phyloP scores from a whole-genome alignment of 2,888 invertebrate species.

The Drosophila subquinaria region DNA sequence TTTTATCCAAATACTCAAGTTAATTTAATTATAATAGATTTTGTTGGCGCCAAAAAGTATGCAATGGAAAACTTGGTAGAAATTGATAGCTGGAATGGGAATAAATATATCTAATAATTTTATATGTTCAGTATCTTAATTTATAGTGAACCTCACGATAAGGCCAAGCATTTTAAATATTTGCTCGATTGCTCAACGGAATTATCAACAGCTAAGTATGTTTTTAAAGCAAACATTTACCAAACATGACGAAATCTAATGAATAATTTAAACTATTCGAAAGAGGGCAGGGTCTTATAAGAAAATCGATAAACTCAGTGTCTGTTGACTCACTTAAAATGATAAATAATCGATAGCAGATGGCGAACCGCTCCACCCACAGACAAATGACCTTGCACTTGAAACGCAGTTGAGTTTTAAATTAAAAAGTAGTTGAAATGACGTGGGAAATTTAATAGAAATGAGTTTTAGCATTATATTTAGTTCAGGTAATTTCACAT shows the following conservation, averaged over 20 bases:
- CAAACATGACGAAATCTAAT: conserved; percentile 31
- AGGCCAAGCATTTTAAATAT: conserved; percentile 14
- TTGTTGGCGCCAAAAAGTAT: conserved; percentile 24
- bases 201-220: neutral
- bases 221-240: neutral
- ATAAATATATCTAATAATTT: conserved; percentile 1
- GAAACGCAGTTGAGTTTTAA: conserved; percentile 10
- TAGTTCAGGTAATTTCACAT: conserved; percentile 29
- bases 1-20: neutral
- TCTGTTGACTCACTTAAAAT: conserved; percentile 55
- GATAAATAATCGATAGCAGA: conserved; percentile 49
- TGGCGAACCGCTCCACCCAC: conserved; percentile 10
- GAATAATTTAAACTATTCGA: conserved; percentile 63
- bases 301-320: conserved; percentile 65
- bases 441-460: neutral
- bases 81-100: neutral
- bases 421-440: neutral
- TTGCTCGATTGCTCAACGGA: conserved; percentile 6
- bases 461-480: neutral
- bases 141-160: neutral
- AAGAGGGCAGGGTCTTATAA: conserved; percentile 11
- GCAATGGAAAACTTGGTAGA: neutral
- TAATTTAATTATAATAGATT: neutral
- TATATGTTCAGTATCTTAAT: conserved; percentile 5
- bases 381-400: conserved; percentile 55